Conservation (phyloP, 2,888 invertebrate species). For the Calameuta pallipes region DNA sequence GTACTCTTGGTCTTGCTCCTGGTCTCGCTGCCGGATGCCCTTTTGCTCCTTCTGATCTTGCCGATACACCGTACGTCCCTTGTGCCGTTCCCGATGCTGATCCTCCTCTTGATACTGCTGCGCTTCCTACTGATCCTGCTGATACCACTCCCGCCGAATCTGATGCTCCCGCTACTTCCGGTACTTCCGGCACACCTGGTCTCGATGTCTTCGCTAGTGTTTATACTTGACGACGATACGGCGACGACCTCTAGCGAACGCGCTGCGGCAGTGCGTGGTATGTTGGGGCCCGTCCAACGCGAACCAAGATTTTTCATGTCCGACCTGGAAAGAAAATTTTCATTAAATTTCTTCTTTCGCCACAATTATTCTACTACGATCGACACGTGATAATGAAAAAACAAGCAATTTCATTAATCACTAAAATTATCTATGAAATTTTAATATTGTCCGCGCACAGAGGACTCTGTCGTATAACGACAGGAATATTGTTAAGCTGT, state of each 20-base stretch:
- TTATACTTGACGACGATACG: constrained; percentile 39
- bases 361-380: too few species aligned
- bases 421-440: background rate
- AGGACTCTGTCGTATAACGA: background rate
- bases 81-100: constrained; percentile 9
- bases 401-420: background rate
- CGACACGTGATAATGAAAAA: too few species aligned
- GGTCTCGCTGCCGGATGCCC: constrained; percentile 12
- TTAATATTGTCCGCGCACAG: background rate
- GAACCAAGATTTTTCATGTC: constrained; percentile 80
- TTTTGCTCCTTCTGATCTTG: constrained; percentile 19
- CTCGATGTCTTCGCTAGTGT: background rate
- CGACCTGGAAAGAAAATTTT: constrained; percentile 68
- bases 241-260: constrained; percentile 64
- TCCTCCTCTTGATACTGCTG: background rate
- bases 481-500: background rate
- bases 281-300: constrained; percentile 78
- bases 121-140: constrained; percentile 11
- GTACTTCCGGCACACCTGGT: constrained; percentile 36
- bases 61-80: constrained; percentile 14
- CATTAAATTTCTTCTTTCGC: background rate
- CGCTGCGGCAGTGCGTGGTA: constrained; percentile 75
- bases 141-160: background rate
- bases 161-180: constrained; percentile 22
- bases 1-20: constrained; percentile 33